Percentiles rank a stretch among this genome's conserved stretches.
These are phyloP conservation scores for Dipodomys merriami DNA, from an alignment of 2,113 vertebrate species.

Conservation along the genomic window DNA sequence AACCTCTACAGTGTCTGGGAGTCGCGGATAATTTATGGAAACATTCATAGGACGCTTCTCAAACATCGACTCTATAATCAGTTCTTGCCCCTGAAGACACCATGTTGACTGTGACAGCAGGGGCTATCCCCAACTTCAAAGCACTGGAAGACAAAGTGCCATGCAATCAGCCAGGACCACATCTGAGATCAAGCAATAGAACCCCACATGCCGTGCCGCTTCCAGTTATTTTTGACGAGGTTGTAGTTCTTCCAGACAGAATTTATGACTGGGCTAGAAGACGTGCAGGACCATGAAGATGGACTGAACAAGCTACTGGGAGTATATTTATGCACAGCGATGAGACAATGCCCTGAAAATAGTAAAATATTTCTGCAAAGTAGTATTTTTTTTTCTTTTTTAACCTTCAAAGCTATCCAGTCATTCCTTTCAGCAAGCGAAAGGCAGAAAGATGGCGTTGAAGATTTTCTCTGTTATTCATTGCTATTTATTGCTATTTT, in stretches of 20 bases:
- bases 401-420: constrained; percentile 58
- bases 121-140: neutral
- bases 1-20: neutral
- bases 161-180: neutral
- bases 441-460: constrained; percentile 74
- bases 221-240: constrained; percentile 38
- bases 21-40: neutral
- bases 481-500: constrained; percentile 78
- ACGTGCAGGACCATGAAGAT: constrained; percentile 50
- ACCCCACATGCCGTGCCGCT: neutral
- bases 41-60: neutral
- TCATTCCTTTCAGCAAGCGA: constrained; percentile 72
- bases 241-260: constrained; percentile 45
- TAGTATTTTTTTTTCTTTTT: constrained; percentile 1
- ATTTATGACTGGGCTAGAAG: constrained; percentile 73
- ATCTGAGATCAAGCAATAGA: constrained; percentile 36
- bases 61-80: neutral
- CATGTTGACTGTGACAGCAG: fast-evolving
- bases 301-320: constrained; percentile 64
- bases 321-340: constrained; percentile 48
- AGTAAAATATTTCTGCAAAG: constrained; percentile 75
- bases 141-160: neutral
- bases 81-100: neutral
- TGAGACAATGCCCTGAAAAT: constrained; percentile 49
- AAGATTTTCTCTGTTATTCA: constrained; percentile 76